Conservation (phyloP, 2,888 invertebrate genomes). For the Xestoiulus laeticollis region DNA sequence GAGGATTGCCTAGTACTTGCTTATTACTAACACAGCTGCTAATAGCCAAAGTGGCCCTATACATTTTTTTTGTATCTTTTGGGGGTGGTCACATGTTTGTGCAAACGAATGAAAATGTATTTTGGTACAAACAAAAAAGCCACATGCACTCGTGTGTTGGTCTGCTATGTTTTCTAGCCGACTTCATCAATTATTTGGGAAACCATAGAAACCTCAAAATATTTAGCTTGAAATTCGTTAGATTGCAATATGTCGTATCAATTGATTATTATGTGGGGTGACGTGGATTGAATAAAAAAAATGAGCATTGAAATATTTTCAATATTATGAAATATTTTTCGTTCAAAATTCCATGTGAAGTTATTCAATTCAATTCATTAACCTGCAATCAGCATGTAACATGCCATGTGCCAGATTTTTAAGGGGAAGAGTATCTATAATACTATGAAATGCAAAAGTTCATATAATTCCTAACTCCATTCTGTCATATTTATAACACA, state of each 20-base stretch:
- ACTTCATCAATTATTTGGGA: conserved; percentile 29
- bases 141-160: background rate
- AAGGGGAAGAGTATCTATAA: too few species aligned
- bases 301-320: background rate
- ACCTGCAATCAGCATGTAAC: too few species aligned
- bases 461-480: too few species aligned
- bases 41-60: background rate
- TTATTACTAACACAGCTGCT: background rate
- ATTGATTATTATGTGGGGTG: background rate
- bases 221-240: conserved; percentile 25
- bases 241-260: background rate
- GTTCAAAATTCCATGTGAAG: too few species aligned
- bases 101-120: background rate
- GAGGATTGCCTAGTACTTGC: background rate
- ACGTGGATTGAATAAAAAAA: background rate
- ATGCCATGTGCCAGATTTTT: too few species aligned
- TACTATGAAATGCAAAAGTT: too few species aligned
- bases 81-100: background rate
- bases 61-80: background rate
- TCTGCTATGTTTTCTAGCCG: background rate
- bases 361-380: too few species aligned
- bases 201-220: conserved; percentile 34
- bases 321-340: background rate
- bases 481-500: too few species aligned
- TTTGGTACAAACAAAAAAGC: background rate